Evolutionary conservation across 2,797 vertebrate species (phyloP).

Genomic region (Erithacus rubecula): DNA sequence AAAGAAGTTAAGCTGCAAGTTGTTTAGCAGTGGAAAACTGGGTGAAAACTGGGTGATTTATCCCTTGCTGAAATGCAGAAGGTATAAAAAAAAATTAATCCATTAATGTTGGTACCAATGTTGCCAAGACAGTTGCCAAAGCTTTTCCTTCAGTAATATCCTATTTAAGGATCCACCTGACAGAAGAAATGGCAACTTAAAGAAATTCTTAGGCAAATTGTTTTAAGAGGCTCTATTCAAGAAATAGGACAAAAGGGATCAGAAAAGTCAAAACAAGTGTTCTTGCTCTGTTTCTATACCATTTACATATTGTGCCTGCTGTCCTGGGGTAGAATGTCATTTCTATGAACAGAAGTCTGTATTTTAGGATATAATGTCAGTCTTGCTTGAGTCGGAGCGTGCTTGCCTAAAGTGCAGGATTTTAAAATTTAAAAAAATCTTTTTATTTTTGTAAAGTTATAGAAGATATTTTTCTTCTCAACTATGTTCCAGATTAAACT

Average conservation of each 20-base stretch:
- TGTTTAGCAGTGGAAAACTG: not conserved
- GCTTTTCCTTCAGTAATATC: not conserved
- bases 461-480: conserved; percentile 56
- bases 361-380: not conserved
- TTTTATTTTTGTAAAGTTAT: conserved; percentile 60
- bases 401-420: conserved; percentile 38
- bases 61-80: not conserved
- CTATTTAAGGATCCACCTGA: not conserved
- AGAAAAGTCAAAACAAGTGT: not conserved
- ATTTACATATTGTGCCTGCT: conserved; percentile 23
- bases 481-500: conserved; percentile 52
- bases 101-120: not conserved
- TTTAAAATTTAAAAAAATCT: not conserved
- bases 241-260: conserved; percentile 20
- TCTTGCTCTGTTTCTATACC: not conserved
- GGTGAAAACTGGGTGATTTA: not conserved
- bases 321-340: not conserved
- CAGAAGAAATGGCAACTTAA: not conserved
- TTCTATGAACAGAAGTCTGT: not conserved
- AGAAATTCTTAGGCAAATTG: not conserved
- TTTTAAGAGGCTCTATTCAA: not conserved
- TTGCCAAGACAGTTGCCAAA: not conserved
- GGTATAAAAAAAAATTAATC: not conserved
- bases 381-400: not conserved
- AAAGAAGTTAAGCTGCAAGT: not conserved